Evolutionary conservation across 2,797 vertebrate genomes (phyloP), one percentile per base, ranked within the genome.

Genomic region (Parauchenoglanis ngamensis): DNA sequence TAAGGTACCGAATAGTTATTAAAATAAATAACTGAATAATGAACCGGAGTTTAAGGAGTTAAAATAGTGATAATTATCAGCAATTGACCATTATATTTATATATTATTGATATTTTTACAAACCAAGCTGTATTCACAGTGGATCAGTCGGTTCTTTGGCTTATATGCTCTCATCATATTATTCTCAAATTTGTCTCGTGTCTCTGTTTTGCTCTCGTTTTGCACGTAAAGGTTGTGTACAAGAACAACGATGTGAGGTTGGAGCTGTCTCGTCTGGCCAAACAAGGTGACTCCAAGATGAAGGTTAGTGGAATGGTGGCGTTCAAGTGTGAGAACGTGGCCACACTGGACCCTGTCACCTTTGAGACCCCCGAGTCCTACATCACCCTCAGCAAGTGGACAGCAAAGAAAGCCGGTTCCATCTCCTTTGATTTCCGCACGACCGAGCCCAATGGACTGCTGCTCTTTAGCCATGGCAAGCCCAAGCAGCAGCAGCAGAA

Each of bases 381-480:
- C 49, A 97, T 99, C 92, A 97, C 97, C 35, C 95, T 99, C 92
- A 98, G 96, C 91, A 99, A 99, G 90, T 99, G 98, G 98, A 97
- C 98, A 56, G 98, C 98, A 70, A 99, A 99, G 96, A 99, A 98
- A 95, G 99, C 98, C 0, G 98, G 98, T 85, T 99, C 98, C 19
- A 98, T 99, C 93, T 99, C 98, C 0, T 99, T 99, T 86, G 98
- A 99, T 94, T 99, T 99, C 92, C 96, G 98, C 86, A 99, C 98
- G 76, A 99, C 98, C 0, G 98, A 99, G 91, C 98, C 98, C 80
- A 99, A 99, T 23, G 98, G 98, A 57, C 92, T 99, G 89, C 98
- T 99, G 92, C 96, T 99, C 88, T 99, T 99, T 93, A 99, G 98
- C 88, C 98, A 99, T 0, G 98, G 98, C 76, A 99, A 99, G 91